Evolutionary conservation across 2,888 invertebrate genomes (phyloP).

Genomic region (Heliothis peltigera): DNA sequence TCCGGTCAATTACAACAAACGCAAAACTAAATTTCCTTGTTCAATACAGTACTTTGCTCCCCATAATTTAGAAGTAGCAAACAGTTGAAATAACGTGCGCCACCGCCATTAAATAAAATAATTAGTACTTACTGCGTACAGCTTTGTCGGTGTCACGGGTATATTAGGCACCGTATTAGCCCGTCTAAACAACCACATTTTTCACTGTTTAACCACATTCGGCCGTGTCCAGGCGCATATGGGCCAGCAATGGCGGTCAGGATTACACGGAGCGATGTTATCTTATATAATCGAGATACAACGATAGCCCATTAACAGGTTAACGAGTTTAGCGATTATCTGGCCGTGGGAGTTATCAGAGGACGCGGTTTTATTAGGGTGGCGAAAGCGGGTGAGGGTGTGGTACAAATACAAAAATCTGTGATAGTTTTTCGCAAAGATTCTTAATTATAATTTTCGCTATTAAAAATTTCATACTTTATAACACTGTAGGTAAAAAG

Average conservation of each 20-base stretch:
- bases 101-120: background rate
- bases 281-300: constrained; percentile 71
- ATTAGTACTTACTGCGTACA: constrained; percentile 69
- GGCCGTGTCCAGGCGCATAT: constrained; percentile 40
- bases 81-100: background rate
- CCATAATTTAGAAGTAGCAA: constrained; percentile 5
- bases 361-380: constrained; percentile 20
- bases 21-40: background rate
- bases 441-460: too few species aligned
- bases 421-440: too few species aligned
- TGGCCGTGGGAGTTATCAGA: constrained; percentile 47
- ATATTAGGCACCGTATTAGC: constrained; percentile 75
- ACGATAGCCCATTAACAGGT: constrained; percentile 75
- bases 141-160: constrained; percentile 63
- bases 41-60: background rate
- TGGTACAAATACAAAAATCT: constrained; percentile 10
- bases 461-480: too few species aligned
- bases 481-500: too few species aligned
- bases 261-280: constrained; percentile 56
- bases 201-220: constrained; percentile 37
- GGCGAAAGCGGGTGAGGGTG: constrained; percentile 39
- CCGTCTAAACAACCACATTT: constrained; percentile 80
- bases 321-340: constrained; percentile 67
- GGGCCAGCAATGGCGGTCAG: constrained; percentile 38
- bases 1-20: background rate